These are phyloP conservation scores for Eremobia ochroleuca DNA, from an alignment of 2,888 invertebrate genomes.

Conservation along the genomic window DNA sequence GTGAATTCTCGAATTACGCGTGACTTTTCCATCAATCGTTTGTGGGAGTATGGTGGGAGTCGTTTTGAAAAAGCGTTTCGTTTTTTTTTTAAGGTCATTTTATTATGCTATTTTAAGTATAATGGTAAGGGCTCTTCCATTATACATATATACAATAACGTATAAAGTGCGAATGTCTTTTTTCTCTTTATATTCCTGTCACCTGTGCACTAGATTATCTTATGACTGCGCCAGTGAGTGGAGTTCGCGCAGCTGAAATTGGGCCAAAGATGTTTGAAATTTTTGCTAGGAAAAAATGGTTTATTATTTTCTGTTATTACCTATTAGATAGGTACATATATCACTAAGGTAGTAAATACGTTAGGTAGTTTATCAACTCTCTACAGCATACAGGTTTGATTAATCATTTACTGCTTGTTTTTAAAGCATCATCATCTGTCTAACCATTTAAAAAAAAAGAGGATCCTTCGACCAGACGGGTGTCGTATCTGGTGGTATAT, in stretches of 20 bases:
- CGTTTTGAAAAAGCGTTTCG: background rate
- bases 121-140: background rate
- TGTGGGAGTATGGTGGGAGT: background rate
- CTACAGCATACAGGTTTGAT: background rate
- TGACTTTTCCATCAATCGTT: constrained; percentile 51
- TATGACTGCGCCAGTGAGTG: too few species aligned
- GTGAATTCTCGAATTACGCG: constrained; percentile 51
- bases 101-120: background rate
- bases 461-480: too few species aligned
- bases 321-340: background rate
- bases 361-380: background rate
- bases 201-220: background rate
- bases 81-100: background rate
- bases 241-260: background rate
- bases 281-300: too few species aligned
- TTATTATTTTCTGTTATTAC: too few species aligned
- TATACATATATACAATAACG: background rate
- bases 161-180: background rate
- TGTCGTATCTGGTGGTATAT: too few species aligned
- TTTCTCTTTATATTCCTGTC: background rate
- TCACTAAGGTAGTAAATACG: background rate
- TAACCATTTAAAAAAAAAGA: background rate
- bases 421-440: background rate
- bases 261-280: background rate
- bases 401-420: too few species aligned